Evolutionary conservation across 2,888 invertebrate species (phyloP), one percentile per base, ranked within the genome.

Genomic region (Sesamia inferens): DNA sequence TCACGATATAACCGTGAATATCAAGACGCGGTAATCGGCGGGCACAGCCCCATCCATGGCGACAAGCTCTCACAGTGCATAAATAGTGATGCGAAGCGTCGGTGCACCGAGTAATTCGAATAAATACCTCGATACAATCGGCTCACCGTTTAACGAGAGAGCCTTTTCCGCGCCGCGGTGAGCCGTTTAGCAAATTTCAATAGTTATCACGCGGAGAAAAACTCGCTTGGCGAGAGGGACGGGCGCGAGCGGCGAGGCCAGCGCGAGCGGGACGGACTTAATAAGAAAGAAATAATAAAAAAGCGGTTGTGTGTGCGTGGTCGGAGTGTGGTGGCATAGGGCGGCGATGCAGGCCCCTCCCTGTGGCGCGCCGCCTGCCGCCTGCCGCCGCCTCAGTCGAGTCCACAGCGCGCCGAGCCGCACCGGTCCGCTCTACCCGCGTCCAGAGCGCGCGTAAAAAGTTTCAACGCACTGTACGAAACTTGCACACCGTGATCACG

Each of bases 101-200:
- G 90, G 91, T 91, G 91, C 91, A 90, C 87, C 91, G 89, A 92
- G 90, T 93, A 94, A 92, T 90, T 91, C 91, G 92, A 94, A 95
- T 94, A 95, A 95, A 95, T 95, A 95, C 93, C 91, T 92, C 91
- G 93, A 95, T 94, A 94, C 92, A 92, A 95, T 96, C 95, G 93
- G 92, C 92, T 94, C 93, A 93, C 93, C 94, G 94, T 95, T 96
- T 96, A 96, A 95, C 95, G 94, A 95, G 94, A 94, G 93, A 92
- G 94, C 94, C 95, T 95, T 96, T 96, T 95, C 96, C 95, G 93
- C 94, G 93, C 94, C 94, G 95, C 94, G 94, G 95, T 93, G 94
- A 95, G 93, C 94, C 94, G 93, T 96, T 96, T 96, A 96, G 96
- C 96, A 95, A 96, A 96, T 96, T 96, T 96, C 96, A 95, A 96